Conservation (phyloP, 1,140 invertebrate species). For the Drosophila nikananu region DNA sequence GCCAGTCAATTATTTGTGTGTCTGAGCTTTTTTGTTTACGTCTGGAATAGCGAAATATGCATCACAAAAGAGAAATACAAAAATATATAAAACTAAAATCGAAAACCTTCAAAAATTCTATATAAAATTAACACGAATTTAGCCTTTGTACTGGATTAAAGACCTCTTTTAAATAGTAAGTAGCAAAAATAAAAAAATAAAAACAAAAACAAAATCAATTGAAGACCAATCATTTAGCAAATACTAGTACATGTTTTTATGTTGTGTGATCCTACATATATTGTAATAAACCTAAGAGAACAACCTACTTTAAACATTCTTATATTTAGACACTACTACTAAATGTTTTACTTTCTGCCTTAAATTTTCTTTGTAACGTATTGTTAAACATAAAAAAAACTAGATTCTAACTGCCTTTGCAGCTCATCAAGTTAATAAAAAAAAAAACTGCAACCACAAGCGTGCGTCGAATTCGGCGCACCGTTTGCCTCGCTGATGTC, state of each 20-base stretch:
- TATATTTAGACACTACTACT: conserved; percentile 77
- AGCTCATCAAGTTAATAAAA: conserved; percentile 57
- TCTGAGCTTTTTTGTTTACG: conserved; percentile 57
- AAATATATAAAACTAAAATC: conserved; percentile 48
- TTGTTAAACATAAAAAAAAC: conserved; percentile 62
- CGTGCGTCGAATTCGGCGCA: conserved; percentile 42
- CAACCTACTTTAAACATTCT: conserved; percentile 66
- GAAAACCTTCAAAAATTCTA: conserved; percentile 67
- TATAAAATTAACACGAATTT: conserved; percentile 75
- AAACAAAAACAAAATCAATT: conserved; percentile 47
- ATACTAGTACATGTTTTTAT: conserved; percentile 79
- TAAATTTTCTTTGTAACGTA: conserved; percentile 75
- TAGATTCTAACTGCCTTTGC: conserved; percentile 73
- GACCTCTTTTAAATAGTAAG: conserved; percentile 81
- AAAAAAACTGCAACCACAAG: conserved; percentile 45
- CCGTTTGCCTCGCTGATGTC: conserved; percentile 68
- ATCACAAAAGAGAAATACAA: conserved; percentile 2
- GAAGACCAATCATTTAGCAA: conserved; percentile 61
- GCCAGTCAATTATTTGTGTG: conserved; percentile 36
- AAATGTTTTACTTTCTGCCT: conserved; percentile 76
- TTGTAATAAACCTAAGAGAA: conserved; percentile 58
- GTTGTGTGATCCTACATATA: conserved; percentile 79
- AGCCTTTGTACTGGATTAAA: conserved; percentile 82
- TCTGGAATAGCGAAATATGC: conserved; percentile 54
- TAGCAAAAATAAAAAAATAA: conserved; percentile 69